Percentiles rank a stretch among this genome's conserved stretches.
Evolutionary conservation across 2,113 vertebrate genomes (phyloP).

Genomic region (Proteles cristata): DNA sequence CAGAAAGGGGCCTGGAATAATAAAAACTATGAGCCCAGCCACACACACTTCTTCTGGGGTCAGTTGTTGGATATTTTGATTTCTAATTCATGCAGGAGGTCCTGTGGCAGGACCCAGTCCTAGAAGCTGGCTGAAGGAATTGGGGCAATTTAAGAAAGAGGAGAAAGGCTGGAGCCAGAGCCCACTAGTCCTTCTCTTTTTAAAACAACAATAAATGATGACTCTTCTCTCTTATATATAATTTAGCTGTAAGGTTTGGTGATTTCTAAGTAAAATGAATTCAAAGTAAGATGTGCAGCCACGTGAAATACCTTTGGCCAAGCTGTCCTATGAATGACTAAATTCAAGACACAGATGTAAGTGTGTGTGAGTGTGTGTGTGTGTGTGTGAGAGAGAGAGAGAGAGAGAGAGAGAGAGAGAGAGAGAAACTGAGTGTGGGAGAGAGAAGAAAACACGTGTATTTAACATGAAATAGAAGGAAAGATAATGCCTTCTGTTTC

Average conservation of each 20-base stretch:
- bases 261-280: constrained; percentile 59
- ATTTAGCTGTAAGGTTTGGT: not conserved
- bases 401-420: not conserved
- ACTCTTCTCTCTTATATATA: not conserved
- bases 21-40: not conserved
- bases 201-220: constrained; percentile 31
- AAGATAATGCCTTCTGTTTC: not conserved
- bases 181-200: not conserved
- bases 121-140: not conserved
- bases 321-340: not conserved
- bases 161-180: not conserved
- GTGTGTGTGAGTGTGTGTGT: not conserved
- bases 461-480: not conserved
- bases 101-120: not conserved
- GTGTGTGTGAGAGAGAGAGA: no score
- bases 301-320: constrained; percentile 2
- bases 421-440: not conserved
- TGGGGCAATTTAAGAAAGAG: not conserved
- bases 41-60: not conserved
- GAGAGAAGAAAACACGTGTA: not conserved
- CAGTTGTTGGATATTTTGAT: not conserved
- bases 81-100: not conserved
- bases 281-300: constrained; percentile 41
- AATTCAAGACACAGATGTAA: not conserved
- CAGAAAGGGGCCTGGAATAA: not conserved